phyloP scores from a whole-genome alignment of 64 coral and sea anemone genomes.

The Catalaphyllia jardinei region DNA sequence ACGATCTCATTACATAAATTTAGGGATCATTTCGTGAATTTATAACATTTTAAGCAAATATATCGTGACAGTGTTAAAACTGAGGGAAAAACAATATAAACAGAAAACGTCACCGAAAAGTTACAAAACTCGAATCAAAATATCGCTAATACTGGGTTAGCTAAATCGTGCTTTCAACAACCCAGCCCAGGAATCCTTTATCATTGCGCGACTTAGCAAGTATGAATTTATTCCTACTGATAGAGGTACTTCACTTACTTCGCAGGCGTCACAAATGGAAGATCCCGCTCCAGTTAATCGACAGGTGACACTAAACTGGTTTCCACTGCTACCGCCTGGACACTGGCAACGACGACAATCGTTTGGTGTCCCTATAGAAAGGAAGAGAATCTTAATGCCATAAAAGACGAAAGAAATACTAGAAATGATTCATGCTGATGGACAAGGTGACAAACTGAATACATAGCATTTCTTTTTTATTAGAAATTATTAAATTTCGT shows the following conservation, averaged over 20 bases:
- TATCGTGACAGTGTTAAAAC: no score
- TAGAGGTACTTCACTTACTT: constrained; percentile 50
- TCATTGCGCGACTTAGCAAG: background rate
- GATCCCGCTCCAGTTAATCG: constrained; percentile 64
- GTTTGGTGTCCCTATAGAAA: constrained; percentile 70
- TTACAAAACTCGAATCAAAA: background rate
- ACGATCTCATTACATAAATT: no score
- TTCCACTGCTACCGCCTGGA: constrained; percentile 92
- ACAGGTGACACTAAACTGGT: constrained; percentile 90
- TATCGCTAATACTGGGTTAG: no score
- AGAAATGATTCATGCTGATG: background rate
- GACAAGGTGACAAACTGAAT: no score
- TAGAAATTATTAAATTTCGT: no score
- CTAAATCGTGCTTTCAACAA: no score
- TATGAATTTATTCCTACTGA: no score
- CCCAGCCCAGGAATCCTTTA: no score
- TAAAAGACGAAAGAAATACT: background rate
- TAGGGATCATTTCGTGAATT: no score
- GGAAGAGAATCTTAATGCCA: background rate
- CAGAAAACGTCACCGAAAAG: background rate
- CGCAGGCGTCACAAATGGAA: constrained; percentile 77
- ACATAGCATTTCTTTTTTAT: no score
- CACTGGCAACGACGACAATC: constrained; percentile 93
- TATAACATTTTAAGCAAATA: no score
- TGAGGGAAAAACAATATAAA: background rate